phyloP scores from a whole-genome alignment of 2,888 invertebrate genomes.

The Micoletzkya japonica region DNA sequence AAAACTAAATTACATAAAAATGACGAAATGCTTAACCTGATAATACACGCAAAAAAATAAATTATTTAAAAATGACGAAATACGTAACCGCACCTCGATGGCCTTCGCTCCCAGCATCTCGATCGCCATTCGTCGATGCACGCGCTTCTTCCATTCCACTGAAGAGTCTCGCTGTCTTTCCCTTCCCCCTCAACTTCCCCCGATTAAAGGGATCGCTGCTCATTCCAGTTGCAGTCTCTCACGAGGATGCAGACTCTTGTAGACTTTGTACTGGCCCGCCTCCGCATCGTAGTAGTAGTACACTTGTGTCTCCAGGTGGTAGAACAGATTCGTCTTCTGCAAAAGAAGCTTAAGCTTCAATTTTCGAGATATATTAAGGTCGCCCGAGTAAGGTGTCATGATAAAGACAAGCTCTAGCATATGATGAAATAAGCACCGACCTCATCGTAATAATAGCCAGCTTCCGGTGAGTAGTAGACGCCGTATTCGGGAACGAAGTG shows the following conservation, averaged over 20 bases:
- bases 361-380: neutral
- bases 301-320: constrained; percentile 42
- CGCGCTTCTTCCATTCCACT: constrained; percentile 42
- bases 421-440: constrained; percentile 33
- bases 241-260: constrained; percentile 23
- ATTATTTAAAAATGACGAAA: too few species aligned
- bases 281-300: constrained; percentile 47
- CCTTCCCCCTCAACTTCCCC: neutral
- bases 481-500: constrained; percentile 47
- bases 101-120: constrained; percentile 35
- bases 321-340: constrained; percentile 50
- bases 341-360: constrained; percentile 12
- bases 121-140: constrained; percentile 33
- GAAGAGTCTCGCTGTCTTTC: constrained; percentile 24
- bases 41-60: too few species aligned
- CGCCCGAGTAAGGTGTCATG: neutral
- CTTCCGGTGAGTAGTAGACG: constrained; percentile 53
- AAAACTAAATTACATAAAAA: too few species aligned
- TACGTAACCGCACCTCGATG: neutral
- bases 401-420: neutral
- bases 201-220: neutral
- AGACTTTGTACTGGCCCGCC: constrained; percentile 26
- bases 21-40: too few species aligned
- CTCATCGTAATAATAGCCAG: constrained; percentile 53
- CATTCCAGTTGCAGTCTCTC: too few species aligned